A percentile compares a stretch with the other conserved stretches of the same genome.
phyloP scores from a whole-genome alignment of 2,113 vertebrate genomes.

The Cavia porcellus region DNA sequence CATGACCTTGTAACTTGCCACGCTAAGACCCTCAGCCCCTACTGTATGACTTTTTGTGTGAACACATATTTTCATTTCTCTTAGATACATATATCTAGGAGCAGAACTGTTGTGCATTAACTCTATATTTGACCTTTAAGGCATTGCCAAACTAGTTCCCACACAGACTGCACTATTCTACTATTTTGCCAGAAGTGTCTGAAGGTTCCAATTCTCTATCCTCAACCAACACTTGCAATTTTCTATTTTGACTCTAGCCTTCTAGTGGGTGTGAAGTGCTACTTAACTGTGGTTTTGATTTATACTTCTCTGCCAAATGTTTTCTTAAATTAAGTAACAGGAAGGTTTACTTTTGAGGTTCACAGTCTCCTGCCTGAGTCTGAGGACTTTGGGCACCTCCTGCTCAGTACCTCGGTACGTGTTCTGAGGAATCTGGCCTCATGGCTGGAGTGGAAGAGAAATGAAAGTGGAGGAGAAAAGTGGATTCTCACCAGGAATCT shows the following conservation, averaged over 20 bases:
- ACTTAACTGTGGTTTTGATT: slow-evolving; percentile 24
- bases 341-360: background rate
- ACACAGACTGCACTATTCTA: background rate
- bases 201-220: background rate
- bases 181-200: background rate
- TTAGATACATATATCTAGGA: background rate
- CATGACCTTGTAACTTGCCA: too few species aligned
- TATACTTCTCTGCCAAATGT: slow-evolving; percentile 31
- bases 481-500: background rate
- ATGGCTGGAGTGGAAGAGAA: background rate
- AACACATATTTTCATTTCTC: background rate
- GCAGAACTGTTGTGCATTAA: background rate
- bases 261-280: background rate
- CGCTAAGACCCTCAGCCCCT: background rate
- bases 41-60: background rate
- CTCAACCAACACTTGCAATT: slow-evolving; percentile 20
- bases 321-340: slow-evolving; percentile 21
- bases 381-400: background rate
- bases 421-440: background rate
- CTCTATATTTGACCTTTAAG: background rate
- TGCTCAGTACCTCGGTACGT: background rate
- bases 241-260: background rate
- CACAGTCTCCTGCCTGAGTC: background rate
- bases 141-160: background rate
- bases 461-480: background rate